Percentiles rank a stretch among this genome's conserved stretches.
Evolutionary conservation across 1,140 invertebrate species (phyloP).

Genomic region (Riptortus pedestris): DNA sequence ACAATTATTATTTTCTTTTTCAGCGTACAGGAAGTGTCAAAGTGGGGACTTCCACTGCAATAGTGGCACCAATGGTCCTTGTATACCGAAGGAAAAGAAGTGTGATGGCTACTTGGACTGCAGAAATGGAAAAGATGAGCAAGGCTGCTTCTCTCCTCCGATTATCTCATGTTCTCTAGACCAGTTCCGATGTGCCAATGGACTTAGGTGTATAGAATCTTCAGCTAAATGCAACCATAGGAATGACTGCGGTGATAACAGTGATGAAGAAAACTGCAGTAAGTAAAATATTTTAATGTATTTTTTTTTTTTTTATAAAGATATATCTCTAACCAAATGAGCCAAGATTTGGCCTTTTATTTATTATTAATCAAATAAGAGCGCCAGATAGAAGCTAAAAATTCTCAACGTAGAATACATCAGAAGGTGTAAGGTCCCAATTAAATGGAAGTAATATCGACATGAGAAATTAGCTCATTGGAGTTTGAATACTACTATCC

Average conservation of each 20-base stretch:
- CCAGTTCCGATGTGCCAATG: conserved; percentile 79
- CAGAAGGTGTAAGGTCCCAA: too few species aligned
- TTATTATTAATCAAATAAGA: too few species aligned
- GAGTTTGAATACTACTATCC: too few species aligned
- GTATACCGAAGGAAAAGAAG: conserved; percentile 72
- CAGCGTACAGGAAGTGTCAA: conserved; percentile 78
- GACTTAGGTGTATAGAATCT: conserved; percentile 71
- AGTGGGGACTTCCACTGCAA: conserved; percentile 60
- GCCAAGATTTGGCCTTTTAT: too few species aligned
- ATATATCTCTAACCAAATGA: neutral
- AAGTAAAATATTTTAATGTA: conserved; percentile 44
- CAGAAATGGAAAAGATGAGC: conserved; percentile 74
- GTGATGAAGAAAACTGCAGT: conserved; percentile 79
- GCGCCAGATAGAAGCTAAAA: too few species aligned
- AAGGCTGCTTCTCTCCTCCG: conserved; percentile 49
- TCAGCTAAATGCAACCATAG: conserved; percentile 75
- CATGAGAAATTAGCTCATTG: too few species aligned
- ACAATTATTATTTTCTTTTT: conserved; percentile 36
- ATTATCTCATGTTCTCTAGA: conserved; percentile 67
- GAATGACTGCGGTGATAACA: conserved; percentile 81
- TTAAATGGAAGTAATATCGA: too few species aligned
- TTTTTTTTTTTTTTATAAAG: conserved; percentile 9
- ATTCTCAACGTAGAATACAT: too few species aligned
- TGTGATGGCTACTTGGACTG: conserved; percentile 86
- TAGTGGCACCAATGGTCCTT: conserved; percentile 41